Base-by-base conservation (phyloP, 2,888 invertebrate species). In the Bruchidius siliquastri region DNA sequence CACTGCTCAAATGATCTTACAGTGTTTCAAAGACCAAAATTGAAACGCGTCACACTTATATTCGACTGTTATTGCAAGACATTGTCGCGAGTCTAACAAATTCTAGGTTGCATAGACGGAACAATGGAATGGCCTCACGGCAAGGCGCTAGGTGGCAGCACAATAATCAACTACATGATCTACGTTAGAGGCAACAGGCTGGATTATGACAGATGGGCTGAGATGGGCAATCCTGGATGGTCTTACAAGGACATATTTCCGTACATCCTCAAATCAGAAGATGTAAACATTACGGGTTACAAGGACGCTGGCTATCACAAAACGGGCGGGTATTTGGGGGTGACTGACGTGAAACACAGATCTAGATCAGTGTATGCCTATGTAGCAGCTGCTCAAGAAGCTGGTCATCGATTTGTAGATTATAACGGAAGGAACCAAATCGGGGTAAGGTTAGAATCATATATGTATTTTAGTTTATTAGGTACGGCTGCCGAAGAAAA, bases 361-460 rank as follows among this genome's bases (percentile, higher is more conserved):
- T 87, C 89, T 0, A 86, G 87, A 4, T 80, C 90, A 22, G 88
- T 87, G 0, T 84, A 87, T 8, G 88, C 90, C 0, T 92, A 91
- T 82, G 83, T 92, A 0, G 86, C 89, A 76, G 91, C 92, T 0
- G 92, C 91, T 1, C 88, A 89, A 81, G 88, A 92, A 82, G 88
- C 91, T 66, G 94, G 94, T 0, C 90, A 92, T 82, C 87, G 88
- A 20, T 90, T 91, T 70, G 88, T 91, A 18, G 94, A 95, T 82
- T 92, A 93, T 82, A 93, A 93, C 80, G 90, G 89, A 0, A 88
- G 90, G 32, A 85, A 89, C 6, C 89, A 90, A 79, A 81, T 91
- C 77, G 93, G 93, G 2, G 92, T 81, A 72, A 77, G 66, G 1
- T 49, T 13, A 26, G 22, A n/a, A 69, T 30, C 30, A 30, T 30